Conservation (phyloP, 2,888 invertebrate genomes). For the Erebia aethiops region DNA sequence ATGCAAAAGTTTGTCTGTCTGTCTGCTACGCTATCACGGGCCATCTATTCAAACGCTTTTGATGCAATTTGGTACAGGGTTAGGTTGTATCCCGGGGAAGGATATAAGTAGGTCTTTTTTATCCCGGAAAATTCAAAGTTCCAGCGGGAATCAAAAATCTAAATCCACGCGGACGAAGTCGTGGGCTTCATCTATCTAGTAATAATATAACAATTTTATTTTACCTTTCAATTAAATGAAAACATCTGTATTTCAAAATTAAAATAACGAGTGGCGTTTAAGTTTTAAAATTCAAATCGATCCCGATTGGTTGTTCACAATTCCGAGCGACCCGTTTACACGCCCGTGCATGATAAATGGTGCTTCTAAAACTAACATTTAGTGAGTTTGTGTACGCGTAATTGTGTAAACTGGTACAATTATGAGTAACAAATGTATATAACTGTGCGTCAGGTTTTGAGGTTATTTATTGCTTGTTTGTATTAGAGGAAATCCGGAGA, state of each 20-base stretch:
- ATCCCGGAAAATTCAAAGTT: too few relatives aligned
- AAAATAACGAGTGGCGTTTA: not conserved
- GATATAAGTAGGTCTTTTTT: too few relatives aligned
- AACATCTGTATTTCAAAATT: not conserved
- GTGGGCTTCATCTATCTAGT: too few relatives aligned
- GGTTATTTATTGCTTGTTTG: conserved; percentile 11
- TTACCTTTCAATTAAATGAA: too few relatives aligned
- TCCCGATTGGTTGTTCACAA: conserved; percentile 6
- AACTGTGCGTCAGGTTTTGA: conserved; percentile 8
- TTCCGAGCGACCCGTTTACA: conserved; percentile 45
- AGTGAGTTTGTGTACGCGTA: conserved; percentile 16
- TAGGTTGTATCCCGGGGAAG: too few relatives aligned
- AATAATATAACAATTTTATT: not conserved
- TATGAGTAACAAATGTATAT: conserved; percentile 14
- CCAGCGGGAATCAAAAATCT: too few relatives aligned
- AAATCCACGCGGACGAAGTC: too few relatives aligned
- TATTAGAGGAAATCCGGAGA: conserved; percentile 17
- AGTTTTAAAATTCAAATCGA: not conserved
- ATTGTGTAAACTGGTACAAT: conserved; percentile 17
- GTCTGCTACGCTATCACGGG: too few relatives aligned
- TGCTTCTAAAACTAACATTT: conserved; percentile 43
- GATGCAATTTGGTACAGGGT: too few relatives aligned
- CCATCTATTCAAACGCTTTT: too few relatives aligned
- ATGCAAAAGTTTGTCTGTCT: too few relatives aligned
- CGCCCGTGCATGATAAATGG: conserved; percentile 68